These are phyloP conservation scores for Chaetodon trifasciatus DNA, from an alignment of 2,797 vertebrate genomes.

Conservation along the genomic window DNA sequence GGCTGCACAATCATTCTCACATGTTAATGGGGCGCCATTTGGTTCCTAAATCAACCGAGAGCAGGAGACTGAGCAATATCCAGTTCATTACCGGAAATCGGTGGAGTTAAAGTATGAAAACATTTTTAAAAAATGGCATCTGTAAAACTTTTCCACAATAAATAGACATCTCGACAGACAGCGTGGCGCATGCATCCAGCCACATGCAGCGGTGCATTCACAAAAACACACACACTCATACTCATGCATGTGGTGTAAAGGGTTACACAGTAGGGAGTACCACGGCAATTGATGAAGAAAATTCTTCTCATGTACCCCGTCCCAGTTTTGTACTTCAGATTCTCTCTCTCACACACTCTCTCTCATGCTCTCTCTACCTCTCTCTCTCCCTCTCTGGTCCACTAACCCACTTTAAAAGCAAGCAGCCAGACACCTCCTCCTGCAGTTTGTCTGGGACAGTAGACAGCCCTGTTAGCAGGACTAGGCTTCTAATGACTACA, in stretches of 20 bases:
- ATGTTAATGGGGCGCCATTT: slow-evolving; percentile 84
- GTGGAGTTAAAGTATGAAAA: slow-evolving; percentile 57
- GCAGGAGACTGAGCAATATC: slow-evolving; percentile 73
- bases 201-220: slow-evolving; percentile 15
- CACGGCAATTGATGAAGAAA: slow-evolving; percentile 68
- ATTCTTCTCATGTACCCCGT: slow-evolving; percentile 73
- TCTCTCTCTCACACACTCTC: slow-evolving; percentile 38
- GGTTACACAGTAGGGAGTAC: slow-evolving; percentile 72
- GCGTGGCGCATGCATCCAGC: slow-evolving; percentile 9
- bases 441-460: slow-evolving; percentile 81
- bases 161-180: slow-evolving; percentile 38
- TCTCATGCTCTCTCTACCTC: slow-evolving; percentile 50
- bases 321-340: slow-evolving; percentile 77
- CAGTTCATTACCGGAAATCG: slow-evolving; percentile 68
- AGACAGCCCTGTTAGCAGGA: slow-evolving; percentile 80
- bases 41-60: slow-evolving; percentile 80
- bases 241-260: slow-evolving; percentile 54
- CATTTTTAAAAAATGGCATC: slow-evolving; percentile 44
- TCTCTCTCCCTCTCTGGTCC: slow-evolving; percentile 76
- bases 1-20: slow-evolving; percentile 80
- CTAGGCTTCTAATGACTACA: slow-evolving; percentile 81
- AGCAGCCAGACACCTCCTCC: slow-evolving; percentile 81
- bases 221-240: slow-evolving; percentile 51
- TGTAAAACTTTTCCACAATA: slow-evolving; percentile 59
- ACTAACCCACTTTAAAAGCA: slow-evolving; percentile 87